Evolutionary conservation across 2,888 invertebrate species (phyloP).

Genomic region (Andrena chrysosceles): DNA sequence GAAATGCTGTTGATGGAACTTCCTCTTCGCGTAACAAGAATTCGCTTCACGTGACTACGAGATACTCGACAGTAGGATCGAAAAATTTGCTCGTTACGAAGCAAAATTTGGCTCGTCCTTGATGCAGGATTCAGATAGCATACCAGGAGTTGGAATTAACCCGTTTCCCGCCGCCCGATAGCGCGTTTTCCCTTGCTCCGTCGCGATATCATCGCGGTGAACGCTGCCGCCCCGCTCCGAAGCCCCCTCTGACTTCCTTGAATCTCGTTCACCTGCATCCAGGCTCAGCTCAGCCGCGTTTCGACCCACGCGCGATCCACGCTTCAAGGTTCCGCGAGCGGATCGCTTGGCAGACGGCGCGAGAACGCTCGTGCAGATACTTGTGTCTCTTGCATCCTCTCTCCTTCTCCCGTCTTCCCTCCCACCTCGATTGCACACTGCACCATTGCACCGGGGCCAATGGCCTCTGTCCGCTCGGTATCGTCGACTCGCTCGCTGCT

Average conservation of each 20-base stretch:
- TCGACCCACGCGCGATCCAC: conserved; percentile 73
- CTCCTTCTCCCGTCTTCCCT: conserved; percentile 15
- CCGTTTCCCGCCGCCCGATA: no score
- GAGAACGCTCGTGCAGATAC: conserved; percentile 25
- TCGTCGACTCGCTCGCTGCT: conserved; percentile 57
- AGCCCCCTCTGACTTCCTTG: background rate
- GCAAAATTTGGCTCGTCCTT: no score
- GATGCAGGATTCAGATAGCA: no score
- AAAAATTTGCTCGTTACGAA: no score
- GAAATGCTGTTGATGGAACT: no score
- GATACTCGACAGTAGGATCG: no score
- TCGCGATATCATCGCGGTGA: background rate
- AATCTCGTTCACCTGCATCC: conserved; percentile 14
- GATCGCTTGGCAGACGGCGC: conserved; percentile 45
- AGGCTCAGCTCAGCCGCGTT: conserved; percentile 26
- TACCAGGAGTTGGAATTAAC: no score
- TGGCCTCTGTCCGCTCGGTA: conserved; percentile 73
- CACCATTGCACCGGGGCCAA: conserved; percentile 78
- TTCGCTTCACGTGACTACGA: no score
- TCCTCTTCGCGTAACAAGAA: no score
- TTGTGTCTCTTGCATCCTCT: background rate
- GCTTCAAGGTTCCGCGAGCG: conserved; percentile 71
- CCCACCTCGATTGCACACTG: conserved; percentile 76
- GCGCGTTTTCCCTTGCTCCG: background rate
- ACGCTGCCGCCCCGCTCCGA: background rate